These are phyloP conservation scores for Carterocephalus palaemon DNA, from an alignment of 2,888 invertebrate genomes.

Conservation along the genomic window DNA sequence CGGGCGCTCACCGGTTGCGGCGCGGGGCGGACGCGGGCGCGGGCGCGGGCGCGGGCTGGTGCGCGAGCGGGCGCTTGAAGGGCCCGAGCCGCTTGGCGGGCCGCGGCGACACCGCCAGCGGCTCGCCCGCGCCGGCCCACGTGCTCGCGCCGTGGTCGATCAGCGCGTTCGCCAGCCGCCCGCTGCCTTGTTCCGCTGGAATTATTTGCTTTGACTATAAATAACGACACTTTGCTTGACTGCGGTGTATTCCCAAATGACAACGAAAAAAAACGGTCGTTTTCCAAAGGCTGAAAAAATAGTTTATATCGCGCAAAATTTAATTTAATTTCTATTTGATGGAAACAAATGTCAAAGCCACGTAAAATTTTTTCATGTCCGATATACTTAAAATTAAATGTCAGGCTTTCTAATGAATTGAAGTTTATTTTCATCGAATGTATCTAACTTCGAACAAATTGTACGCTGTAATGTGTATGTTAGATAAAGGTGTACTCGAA, in stretches of 20 bases:
- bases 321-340: too few relatives aligned
- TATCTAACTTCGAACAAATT: too few relatives aligned
- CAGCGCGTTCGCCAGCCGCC: constrained; percentile 79
- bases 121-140: constrained; percentile 54
- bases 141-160: constrained; percentile 75
- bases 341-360: too few relatives aligned
- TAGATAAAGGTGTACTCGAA: too few relatives aligned
- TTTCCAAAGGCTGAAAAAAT: background rate
- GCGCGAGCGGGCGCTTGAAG: constrained; percentile 76
- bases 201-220: background rate
- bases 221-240: background rate
- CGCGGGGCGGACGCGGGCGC: constrained; percentile 37
- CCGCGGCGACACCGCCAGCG: constrained; percentile 79
- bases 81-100: constrained; percentile 84
- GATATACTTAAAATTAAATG: too few relatives aligned
- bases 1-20: constrained; percentile 55
- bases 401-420: too few relatives aligned
- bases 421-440: too few relatives aligned
- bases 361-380: too few relatives aligned
- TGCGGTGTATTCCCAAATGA: background rate
- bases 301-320: too few relatives aligned
- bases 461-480: too few relatives aligned
- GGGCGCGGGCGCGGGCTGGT: constrained; percentile 36
- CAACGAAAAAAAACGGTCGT: background rate
- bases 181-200: constrained; percentile 53